Evolutionary conservation across 1,140 invertebrate genomes (phyloP), one percentile per base, ranked within the genome.

Genomic region (Lepidurus apus): DNA sequence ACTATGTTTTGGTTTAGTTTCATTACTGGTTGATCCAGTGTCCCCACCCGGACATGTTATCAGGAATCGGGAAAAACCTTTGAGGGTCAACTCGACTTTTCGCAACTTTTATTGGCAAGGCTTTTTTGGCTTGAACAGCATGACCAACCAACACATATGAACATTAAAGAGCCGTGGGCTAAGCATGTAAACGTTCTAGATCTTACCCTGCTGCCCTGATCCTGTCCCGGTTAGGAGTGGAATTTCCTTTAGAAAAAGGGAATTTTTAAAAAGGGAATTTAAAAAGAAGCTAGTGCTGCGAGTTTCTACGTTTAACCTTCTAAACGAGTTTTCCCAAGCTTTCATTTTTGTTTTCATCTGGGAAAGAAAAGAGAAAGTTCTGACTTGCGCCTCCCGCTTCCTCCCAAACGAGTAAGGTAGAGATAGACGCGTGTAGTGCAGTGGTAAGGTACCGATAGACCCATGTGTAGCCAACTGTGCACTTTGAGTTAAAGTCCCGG

Each of bases 351-450:
- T 34, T 34, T 34, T 0, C 34, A 34, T 34, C 34, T 34, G 34
- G 53, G 53, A 65, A 65, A 65, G 53, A 65, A 65, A 65, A 65
- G 53, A 65, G 53, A 65, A 65, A 65, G 53, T 65, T 65, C n/a
- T 65, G 34, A 34, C 53, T 65, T n/a, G 8, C 53, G 17, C 17
- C 53, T 21, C 10, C 34, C 34, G 4, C 34, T 34, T 34, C 34
- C 34, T 34, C 34, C 34, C 2, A 3, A 34, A 34, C 3, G 34
- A 34, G 34, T 34, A 34, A 34, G 4, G 34, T 34, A 34, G 3
- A 34, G 34, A 34, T 4, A 3, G 34, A 34, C 34, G 2, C 34
- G 34, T 3, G 34, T 34, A 34, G 34, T 26, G 26, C 1, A 26
- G 26, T 34, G 34, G 3, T 34, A 34, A 34, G 34, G 34, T 34